Base-by-base conservation (phyloP, 2,888 invertebrate species). In the Mycalesis mineus region DNA sequence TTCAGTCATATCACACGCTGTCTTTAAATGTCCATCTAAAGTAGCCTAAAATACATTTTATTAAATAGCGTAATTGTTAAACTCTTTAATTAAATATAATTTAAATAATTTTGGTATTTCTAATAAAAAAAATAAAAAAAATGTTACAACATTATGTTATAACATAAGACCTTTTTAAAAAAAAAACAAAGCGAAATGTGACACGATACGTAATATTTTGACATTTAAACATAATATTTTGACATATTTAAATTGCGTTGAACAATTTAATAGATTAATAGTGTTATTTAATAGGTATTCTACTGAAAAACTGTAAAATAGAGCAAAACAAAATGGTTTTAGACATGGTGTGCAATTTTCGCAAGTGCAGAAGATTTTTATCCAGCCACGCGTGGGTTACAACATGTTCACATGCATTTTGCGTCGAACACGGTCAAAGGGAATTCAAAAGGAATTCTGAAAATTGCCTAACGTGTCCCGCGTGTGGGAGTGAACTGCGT, bases 1-100 rank as follows among this genome's bases (percentile, higher is more conserved):
- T 81, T 97, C 97, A 1, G 94, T 94, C 95, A 97, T 95, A 68
- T 95, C 95, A 61, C 94, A 93, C 45, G 95, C 92, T 50, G 91
- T 91, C 88, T 95, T 95, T 70, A 96, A 84, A 84, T 96, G 95
- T 52, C 91, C 91, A 81, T 96, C 96, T 82, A 97, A 93, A 77
- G 92, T 93, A 54, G 91, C 91, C 93, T 94, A 73, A 50, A 81
- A 78, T 71, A 64, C 68, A 22, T 22, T 4, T 22, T 22, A 22
- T 4, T 22, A 22, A 22, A 22, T 22, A 22, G 2, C 5, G 22
- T 2, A 5, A 22, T 22, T 2, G 5, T 22, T 22, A 22, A n/a
- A n/a, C n/a, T n/a, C n/a, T n/a, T n/a, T n/a, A n/a, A n/a, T n/a
- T n/a, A n/a, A n/a, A n/a, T n/a, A n/a, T n/a, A n/a, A n/a, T n/a